These are phyloP conservation scores for Eulemur macaco DNA, from an alignment of 2,113 vertebrate genomes.

Conservation along the genomic window DNA sequence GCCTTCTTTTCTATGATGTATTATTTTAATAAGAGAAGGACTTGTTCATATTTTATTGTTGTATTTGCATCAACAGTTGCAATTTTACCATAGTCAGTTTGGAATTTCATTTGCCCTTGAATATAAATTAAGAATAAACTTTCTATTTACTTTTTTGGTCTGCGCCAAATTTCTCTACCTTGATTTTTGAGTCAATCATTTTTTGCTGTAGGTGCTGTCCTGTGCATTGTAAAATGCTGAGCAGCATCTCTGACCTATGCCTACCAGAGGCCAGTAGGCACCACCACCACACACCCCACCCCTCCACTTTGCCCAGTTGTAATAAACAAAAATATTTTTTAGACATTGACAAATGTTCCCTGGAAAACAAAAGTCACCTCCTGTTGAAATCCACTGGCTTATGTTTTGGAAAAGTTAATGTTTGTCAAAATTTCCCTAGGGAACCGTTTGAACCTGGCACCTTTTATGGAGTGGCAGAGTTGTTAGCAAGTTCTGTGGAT, in stretches of 20 bases:
- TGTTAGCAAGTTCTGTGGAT: not conserved
- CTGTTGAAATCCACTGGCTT: not conserved
- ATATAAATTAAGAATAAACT: not conserved
- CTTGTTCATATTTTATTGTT: not conserved
- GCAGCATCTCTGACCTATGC: too few relatives aligned
- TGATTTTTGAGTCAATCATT: not conserved
- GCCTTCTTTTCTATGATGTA: not conserved
- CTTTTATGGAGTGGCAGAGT: not conserved
- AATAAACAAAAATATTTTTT: not conserved
- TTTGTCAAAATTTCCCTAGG: not conserved
- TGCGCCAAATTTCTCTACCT: not conserved
- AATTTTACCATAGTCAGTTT: not conserved
- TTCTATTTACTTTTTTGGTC: not conserved
- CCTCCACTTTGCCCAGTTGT: not conserved
- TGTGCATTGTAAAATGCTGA: not conserved
- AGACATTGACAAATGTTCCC: not conserved
- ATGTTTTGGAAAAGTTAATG: not conserved
- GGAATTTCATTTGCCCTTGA: not conserved
- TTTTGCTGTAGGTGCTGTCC: not conserved
- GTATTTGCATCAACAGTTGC: not conserved
- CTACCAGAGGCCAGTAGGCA: not conserved
- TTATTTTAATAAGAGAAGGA: not conserved
- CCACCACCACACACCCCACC: too few relatives aligned
- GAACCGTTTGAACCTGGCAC: not conserved
- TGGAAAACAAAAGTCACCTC: not conserved